Evolutionary conservation across 2,113 vertebrate genomes (phyloP).

Genomic region (Kryptolebias marmoratus): DNA sequence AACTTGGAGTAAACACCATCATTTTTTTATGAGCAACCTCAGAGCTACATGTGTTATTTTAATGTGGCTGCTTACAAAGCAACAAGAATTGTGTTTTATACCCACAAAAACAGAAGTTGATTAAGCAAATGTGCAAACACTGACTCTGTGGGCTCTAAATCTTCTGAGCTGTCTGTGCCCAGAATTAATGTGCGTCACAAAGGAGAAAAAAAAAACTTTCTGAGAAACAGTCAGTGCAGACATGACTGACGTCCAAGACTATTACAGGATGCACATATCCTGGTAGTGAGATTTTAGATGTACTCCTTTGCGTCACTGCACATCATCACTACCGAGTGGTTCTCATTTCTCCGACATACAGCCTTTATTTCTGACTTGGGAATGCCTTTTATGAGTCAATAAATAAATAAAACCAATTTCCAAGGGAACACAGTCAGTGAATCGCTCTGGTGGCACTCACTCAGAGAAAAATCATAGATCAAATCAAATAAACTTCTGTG

Average conservation of each 20-base stretch:
- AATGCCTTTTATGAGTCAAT: no score
- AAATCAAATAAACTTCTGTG: constrained; percentile 26
- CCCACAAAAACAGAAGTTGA: constrained; percentile 26
- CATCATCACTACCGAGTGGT: constrained; percentile 31
- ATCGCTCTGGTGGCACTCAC: constrained; percentile 30
- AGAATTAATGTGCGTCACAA: constrained; percentile 56
- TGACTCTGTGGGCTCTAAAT: constrained; percentile 40
- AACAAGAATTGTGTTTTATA: constrained; percentile 35
- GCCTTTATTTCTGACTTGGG: constrained; percentile 35
- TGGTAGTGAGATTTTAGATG: constrained; percentile 4
- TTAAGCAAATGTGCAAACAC: constrained; percentile 5
- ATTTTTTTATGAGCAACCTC: constrained; percentile 21
- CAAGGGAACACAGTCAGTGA: no score
- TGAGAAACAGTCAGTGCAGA: constrained; percentile 28
- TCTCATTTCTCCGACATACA: constrained; percentile 45
- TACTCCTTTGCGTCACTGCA: neutral
- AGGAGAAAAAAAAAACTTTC: constrained; percentile 36
- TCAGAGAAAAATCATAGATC: constrained; percentile 30
- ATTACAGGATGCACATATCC: constrained; percentile 12
- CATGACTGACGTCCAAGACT: constrained; percentile 19
- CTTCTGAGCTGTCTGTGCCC: constrained; percentile 44
- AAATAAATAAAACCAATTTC: no score
- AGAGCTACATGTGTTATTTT: constrained; percentile 4
- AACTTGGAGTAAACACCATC: neutral
- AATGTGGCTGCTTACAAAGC: constrained; percentile 21